phyloP scores from a whole-genome alignment of 2,888 invertebrate genomes.

The Athetis lepigone region DNA sequence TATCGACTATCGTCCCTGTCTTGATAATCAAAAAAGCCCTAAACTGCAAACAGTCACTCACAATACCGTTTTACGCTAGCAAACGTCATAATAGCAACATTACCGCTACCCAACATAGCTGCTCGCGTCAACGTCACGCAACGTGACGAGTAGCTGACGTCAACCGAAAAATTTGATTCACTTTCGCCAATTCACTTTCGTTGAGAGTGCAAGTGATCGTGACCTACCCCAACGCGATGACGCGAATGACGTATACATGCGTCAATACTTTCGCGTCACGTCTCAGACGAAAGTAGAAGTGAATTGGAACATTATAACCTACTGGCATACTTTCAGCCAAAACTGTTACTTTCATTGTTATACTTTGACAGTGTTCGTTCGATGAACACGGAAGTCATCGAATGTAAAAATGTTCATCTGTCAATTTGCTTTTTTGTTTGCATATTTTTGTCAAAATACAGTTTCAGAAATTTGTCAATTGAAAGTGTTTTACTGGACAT shows the following conservation, averaged over 20 bases:
- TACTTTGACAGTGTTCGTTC: constrained; percentile 5
- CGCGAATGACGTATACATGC: constrained; percentile 65
- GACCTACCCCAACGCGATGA: constrained; percentile 70
- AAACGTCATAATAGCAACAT: constrained; percentile 13
- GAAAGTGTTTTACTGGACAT: neutral
- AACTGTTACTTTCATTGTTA: constrained; percentile 36
- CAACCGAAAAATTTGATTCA: constrained; percentile 62
- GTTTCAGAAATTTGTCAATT: neutral
- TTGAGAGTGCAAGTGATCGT: constrained; percentile 78
- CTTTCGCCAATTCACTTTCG: constrained; percentile 76
- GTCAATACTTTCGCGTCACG: constrained; percentile 67
- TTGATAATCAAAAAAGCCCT: neutral
- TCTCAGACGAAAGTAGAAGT: constrained; percentile 69
- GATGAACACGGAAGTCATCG: neutral
- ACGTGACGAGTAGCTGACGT: constrained; percentile 42
- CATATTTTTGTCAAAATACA: neutral
- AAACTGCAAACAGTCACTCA: constrained; percentile 5
- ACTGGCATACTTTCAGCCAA: constrained; percentile 67
- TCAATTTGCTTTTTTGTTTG: neutral
- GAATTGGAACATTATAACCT: constrained; percentile 62
- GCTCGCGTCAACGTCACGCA: constrained; percentile 13
- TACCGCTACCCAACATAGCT: constrained; percentile 3
- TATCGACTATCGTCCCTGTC: too few relatives aligned
- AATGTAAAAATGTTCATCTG: neutral
- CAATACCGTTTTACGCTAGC: neutral